Percentiles rank a stretch among this genome's conserved stretches.
Evolutionary conservation across 2,797 vertebrate genomes (phyloP).

Genomic region (Carapus acus): DNA sequence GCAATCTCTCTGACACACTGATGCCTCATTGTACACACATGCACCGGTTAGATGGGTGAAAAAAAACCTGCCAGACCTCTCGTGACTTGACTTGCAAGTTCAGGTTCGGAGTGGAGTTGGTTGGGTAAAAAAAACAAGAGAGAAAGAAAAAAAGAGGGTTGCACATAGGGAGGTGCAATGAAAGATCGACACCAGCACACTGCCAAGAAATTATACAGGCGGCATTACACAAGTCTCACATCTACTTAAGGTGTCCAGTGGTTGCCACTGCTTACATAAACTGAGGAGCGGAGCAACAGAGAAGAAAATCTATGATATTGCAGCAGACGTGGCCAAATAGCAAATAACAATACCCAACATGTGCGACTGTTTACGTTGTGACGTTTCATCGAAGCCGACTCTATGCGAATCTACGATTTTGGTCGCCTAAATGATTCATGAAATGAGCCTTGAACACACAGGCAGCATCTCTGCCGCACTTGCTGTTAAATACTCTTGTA

Average conservation of each 20-base stretch:
- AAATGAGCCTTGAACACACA: slow-evolving; percentile 39
- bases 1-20: slow-evolving; percentile 21
- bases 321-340: slow-evolving; percentile 5
- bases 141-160: neutral
- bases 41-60: slow-evolving; percentile 32
- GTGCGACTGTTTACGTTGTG: slow-evolving; percentile 41
- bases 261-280: neutral
- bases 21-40: slow-evolving; percentile 5
- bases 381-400: slow-evolving; percentile 32
- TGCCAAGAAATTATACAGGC: too few relatives aligned
- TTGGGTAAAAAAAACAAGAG: neutral
- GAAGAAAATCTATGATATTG: slow-evolving; percentile 11
- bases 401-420: slow-evolving; percentile 34
- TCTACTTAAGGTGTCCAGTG: slow-evolving; percentile 2
- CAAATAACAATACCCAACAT: slow-evolving; percentile 37
- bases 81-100: slow-evolving; percentile 55
- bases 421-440: slow-evolving; percentile 45
- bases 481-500: slow-evolving; percentile 24
- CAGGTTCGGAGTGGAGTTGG: slow-evolving; percentile 27
- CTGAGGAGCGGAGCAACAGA: slow-evolving; percentile 14
- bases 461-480: slow-evolving; percentile 22
- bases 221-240: neutral
- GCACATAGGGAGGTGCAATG: too few relatives aligned
- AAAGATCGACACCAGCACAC: too few relatives aligned
- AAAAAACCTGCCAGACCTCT: slow-evolving; percentile 62